Conservation (phyloP, 2,113 vertebrate genomes). For the Cricetomys ansorgei region DNA sequence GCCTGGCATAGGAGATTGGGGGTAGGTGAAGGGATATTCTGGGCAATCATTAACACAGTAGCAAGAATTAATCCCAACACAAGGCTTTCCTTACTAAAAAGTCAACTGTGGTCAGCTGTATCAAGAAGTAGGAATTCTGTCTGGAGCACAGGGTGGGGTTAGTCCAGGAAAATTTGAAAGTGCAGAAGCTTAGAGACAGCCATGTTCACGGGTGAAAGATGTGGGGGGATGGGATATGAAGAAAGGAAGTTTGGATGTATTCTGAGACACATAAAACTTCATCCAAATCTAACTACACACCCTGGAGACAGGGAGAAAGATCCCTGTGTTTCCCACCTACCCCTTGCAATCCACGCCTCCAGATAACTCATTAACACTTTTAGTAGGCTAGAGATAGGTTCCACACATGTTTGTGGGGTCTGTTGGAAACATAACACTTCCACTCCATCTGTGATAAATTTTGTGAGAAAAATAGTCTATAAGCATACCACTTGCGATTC, state of each 20-base stretch:
- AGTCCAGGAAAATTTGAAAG: background rate
- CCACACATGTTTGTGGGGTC: background rate
- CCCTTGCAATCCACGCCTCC: rapidly evolving
- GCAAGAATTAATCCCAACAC: background rate
- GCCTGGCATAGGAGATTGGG: background rate
- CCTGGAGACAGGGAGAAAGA: background rate
- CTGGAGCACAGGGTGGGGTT: background rate
- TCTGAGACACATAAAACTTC: background rate
- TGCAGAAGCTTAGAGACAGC: background rate
- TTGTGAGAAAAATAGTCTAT: slow-evolving; percentile 24
- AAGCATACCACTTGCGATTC: background rate
- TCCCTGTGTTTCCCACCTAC: background rate
- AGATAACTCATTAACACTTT: background rate
- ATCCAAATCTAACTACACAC: background rate
- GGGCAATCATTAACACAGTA: background rate
- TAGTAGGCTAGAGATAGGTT: background rate
- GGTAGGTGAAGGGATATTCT: too few species aligned
- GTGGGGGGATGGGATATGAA: background rate
- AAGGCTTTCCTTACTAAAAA: background rate
- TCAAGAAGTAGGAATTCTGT: background rate
- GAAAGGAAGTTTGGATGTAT: background rate
- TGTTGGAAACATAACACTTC: background rate
- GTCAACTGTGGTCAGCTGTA: background rate
- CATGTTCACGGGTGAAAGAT: background rate
- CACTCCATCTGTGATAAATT: background rate